phyloP scores from a whole-genome alignment of 2,888 invertebrate genomes.

The Nesidiocoris tenuis region DNA sequence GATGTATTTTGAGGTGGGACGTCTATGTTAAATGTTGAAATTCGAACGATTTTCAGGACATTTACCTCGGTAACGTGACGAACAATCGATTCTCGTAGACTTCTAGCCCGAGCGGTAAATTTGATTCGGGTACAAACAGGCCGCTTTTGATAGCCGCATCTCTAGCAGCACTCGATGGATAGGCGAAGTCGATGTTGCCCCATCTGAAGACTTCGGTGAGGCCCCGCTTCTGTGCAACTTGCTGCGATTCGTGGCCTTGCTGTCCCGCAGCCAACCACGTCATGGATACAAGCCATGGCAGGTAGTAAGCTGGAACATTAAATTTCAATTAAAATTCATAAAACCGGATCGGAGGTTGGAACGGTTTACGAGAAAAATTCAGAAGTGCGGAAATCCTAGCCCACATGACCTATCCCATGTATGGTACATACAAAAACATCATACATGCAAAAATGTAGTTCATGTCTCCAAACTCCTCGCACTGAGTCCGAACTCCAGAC shows the following conservation, averaged over 20 bases:
- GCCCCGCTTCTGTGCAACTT: conserved; percentile 7
- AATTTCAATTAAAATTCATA: neutral
- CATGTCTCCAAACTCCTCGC: neutral
- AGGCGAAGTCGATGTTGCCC: conserved; percentile 73
- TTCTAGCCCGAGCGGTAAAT: conserved; percentile 73
- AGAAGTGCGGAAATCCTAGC: too few relatives aligned
- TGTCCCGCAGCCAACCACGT: conserved; percentile 39
- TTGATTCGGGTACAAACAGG: conserved; percentile 69
- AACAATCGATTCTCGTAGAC: conserved; percentile 68
- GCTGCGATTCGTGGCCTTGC: conserved; percentile 28
- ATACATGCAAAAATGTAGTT: neutral
- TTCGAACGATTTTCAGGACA: too few relatives aligned
- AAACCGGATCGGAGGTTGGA: too few relatives aligned
- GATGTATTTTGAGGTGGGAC: too few relatives aligned
- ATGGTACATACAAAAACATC: too few relatives aligned
- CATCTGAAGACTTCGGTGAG: conserved; percentile 64
- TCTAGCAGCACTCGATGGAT: conserved; percentile 62
- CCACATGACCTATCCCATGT: too few relatives aligned
- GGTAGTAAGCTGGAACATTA: conserved; percentile 47
- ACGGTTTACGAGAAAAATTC: too few relatives aligned
- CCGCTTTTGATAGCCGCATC: conserved; percentile 62
- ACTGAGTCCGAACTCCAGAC: too few relatives aligned
- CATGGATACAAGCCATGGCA: conserved; percentile 48
- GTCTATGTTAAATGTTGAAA: too few relatives aligned
- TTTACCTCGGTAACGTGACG: conserved; percentile 68